Conservation (phyloP, 1,140 invertebrate species). For the Caenorhabditis latens region DNA sequence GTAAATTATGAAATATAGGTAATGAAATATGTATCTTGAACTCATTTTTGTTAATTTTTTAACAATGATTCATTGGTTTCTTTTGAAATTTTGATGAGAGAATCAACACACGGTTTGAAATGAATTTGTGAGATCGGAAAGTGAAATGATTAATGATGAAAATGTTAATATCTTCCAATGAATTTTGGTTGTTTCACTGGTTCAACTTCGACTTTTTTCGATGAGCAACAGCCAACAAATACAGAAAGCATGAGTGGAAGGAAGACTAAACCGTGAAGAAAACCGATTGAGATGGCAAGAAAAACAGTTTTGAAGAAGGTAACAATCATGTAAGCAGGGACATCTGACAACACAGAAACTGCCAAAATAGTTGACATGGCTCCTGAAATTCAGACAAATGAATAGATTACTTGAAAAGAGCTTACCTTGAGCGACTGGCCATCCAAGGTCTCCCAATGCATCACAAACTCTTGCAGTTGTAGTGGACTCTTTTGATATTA, state of each 20-base stretch:
- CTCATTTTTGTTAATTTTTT: too few species aligned
- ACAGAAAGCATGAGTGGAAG: constrained; percentile 91
- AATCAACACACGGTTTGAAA: not conserved
- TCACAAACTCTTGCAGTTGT: constrained; percentile 83
- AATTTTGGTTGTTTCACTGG: not conserved
- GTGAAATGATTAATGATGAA: not conserved
- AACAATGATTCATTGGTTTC: too few species aligned
- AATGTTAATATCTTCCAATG: not conserved
- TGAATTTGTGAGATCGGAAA: not conserved
- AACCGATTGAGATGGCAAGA: constrained; percentile 88
- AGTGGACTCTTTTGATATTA: constrained; percentile 83
- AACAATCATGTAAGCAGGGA: constrained; percentile 95
- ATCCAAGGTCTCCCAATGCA: constrained; percentile 88
- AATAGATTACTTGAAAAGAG: not conserved
- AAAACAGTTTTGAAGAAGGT: constrained; percentile 99
- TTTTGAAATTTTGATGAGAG: not conserved
- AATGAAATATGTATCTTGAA: too few species aligned
- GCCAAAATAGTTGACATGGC: constrained; percentile 92
- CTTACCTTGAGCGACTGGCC: constrained; percentile 81
- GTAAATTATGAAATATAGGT: too few species aligned
- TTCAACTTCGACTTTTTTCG: constrained; percentile 17
- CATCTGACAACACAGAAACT: constrained; percentile 87
- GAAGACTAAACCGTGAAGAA: constrained; percentile 91
- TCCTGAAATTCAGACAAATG: constrained; percentile 81
- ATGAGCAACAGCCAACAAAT: constrained; percentile 79